Evolutionary conservation across 2,888 invertebrate species (phyloP).

Genomic region (Drosophila anceps): DNA sequence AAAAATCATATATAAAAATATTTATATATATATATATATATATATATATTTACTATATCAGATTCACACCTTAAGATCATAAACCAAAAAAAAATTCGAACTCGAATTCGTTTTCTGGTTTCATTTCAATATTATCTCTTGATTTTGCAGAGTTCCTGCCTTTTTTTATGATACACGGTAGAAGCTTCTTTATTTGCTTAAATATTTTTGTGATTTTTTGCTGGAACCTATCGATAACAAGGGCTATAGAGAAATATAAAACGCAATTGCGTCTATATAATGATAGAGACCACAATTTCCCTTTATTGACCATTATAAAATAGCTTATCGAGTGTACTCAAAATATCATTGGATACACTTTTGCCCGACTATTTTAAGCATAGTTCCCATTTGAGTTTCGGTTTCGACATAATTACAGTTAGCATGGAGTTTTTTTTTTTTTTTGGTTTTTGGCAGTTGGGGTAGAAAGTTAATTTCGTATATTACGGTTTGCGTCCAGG

Average conservation of each 20-base stretch:
- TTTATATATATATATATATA: not conserved
- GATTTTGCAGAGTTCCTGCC: slow-evolving; percentile 7
- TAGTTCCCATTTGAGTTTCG: slow-evolving; percentile 11
- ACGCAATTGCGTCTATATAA: slow-evolving; percentile 45
- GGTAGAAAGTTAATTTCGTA: slow-evolving; percentile 25
- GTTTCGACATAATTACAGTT: slow-evolving; percentile 5
- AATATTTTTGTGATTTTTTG: slow-evolving; percentile 64
- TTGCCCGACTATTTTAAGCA: slow-evolving; percentile 11
- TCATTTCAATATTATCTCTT: slow-evolving; percentile 32
- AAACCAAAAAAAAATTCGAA: slow-evolving; percentile 34
- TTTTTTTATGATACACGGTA: slow-evolving; percentile 47
- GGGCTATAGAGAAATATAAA: slow-evolving; percentile 18
- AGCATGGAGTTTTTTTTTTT: not conserved
- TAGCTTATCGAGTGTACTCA: slow-evolving; percentile 20
- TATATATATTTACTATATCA: slow-evolving; percentile 7
- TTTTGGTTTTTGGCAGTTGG: not conserved
- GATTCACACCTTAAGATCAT: slow-evolving; percentile 27
- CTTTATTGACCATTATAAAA: slow-evolving; percentile 30
- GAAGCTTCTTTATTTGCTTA: slow-evolving; percentile 69
- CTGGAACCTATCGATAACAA: slow-evolving; percentile 40
- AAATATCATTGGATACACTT: slow-evolving; percentile 20
- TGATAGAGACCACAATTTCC: slow-evolving; percentile 20
- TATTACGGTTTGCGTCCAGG: slow-evolving; percentile 1
- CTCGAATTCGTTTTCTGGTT: not conserved
- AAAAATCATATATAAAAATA: not conserved